Base-by-base conservation (phyloP, 2,113 vertebrate species). In the Bubo blakistoni region DNA sequence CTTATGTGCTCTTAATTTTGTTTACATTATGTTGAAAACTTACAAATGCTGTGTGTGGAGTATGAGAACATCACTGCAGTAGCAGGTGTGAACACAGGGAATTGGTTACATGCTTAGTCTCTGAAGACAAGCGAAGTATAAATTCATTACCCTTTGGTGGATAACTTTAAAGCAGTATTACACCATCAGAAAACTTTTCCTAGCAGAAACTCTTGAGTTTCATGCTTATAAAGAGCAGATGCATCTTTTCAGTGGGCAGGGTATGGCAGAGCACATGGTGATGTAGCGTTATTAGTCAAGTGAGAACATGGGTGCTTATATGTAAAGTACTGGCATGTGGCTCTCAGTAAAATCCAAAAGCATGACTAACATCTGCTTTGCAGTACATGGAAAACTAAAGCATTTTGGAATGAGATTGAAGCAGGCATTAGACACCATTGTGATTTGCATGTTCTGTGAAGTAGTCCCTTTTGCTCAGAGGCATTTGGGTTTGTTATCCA, bases 371-470 rank as follows among this genome's bases (percentile, higher is more conserved):
- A 2, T 54, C 55, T 66, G 4, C 22, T 94, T 77, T 72, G 24
- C 21, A 61, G 44, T 69, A 67, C 62, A 34, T 57, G 49, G 58
- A 80, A 90, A 86, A 83, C 61, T 57, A 44, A 52, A 52, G 6
- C 1, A 0, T 44, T 83, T 57, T 58, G 8, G 38, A 42, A 19
- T 77, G 17, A 47, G 6, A 19, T 14, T 69, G 40, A 61, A 81
- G 36, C 13, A 58, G 2, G 3, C 0, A 0, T 19, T 40, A 34
- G 20, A 58, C 21, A 51, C 32, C 6, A 18, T 7, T 0, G 0
- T 77, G 13, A 34, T 49, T 73, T 70, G 24, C 9, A 2, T 34
- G 11, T 49, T 34, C 40, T 74, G 2, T 80, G 65, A 18, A 16
- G 12, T 13, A 42, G 22, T 72, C 20, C 2, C 5, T 49, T 54